phyloP scores from a whole-genome alignment of 2,888 invertebrate genomes.

The Bembecia ichneumoniformis region DNA sequence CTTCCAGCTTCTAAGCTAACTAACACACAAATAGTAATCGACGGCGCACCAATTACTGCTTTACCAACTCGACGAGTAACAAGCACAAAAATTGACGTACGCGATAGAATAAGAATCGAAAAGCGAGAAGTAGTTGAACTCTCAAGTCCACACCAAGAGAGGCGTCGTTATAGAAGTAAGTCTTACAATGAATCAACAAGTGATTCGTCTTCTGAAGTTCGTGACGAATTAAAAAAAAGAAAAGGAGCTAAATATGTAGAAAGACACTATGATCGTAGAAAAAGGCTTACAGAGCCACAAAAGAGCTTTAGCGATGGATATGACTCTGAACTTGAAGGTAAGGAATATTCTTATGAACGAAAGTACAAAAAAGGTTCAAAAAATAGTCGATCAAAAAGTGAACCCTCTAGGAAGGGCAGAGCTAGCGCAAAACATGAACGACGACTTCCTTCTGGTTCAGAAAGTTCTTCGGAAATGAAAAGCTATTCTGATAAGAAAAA shows the following conservation, averaged over 20 bases:
- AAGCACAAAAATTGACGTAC: constrained; percentile 66
- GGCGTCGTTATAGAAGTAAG: constrained; percentile 32
- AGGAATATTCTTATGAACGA: constrained; percentile 29
- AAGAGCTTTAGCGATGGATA: constrained; percentile 69
- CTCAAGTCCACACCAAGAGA: constrained; percentile 50
- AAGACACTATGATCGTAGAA: constrained; percentile 44
- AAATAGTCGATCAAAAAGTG: constrained; percentile 64
- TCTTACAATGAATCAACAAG: constrained; percentile 47
- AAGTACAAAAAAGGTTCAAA: constrained; percentile 34
- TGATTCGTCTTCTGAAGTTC: constrained; percentile 60
- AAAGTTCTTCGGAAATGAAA: constrained; percentile 45
- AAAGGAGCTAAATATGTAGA: constrained; percentile 34
- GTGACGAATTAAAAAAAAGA: constrained; percentile 29
- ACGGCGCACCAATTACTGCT: constrained; percentile 54
- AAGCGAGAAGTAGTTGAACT: constrained; percentile 64
- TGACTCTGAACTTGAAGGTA: constrained; percentile 50
- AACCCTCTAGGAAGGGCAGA: constrained; percentile 48
- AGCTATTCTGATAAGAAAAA: constrained; percentile 47
- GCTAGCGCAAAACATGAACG: constrained; percentile 36
- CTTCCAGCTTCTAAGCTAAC: constrained; percentile 81
- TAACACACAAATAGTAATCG: constrained; percentile 58
- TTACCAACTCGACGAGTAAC: constrained; percentile 62
- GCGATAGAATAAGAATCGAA: constrained; percentile 64
- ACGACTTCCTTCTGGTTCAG: constrained; percentile 42
- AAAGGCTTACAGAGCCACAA: constrained; percentile 43